Evolutionary conservation across 2,113 vertebrate species (phyloP).

Genomic region (Rissa tridactyla): DNA sequence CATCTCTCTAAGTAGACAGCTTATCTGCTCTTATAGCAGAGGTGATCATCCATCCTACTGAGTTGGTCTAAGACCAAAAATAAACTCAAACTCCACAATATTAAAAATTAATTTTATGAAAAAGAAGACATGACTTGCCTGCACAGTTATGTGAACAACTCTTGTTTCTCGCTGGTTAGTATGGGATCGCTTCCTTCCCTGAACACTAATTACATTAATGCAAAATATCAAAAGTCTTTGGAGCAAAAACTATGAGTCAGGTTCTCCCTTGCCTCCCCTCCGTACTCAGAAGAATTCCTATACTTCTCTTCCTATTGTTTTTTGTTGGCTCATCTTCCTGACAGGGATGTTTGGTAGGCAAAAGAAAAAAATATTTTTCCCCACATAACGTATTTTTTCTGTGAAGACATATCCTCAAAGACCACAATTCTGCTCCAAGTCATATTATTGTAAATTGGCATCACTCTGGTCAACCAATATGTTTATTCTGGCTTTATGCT

Average conservation of each 20-base stretch:
- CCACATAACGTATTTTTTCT: rapidly evolving
- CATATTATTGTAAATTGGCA: background rate
- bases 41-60: background rate
- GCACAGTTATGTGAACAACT: background rate
- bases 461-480: background rate
- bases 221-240: background rate
- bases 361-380: background rate
- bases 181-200: background rate
- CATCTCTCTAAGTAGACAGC: background rate
- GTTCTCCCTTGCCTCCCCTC: background rate
- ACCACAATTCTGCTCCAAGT: background rate
- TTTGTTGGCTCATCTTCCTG: background rate
- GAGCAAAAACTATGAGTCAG: background rate
- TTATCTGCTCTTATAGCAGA: background rate
- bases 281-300: background rate
- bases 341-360: background rate
- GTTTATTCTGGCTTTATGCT: background rate
- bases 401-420: background rate
- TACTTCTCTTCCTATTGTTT: background rate
- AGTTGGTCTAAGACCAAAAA: background rate
- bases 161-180: background rate
- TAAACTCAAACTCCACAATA: background rate
- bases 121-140: background rate
- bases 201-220: background rate
- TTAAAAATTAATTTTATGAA: background rate